These are phyloP conservation scores for Rousettus leschenaultii DNA, from an alignment of 2,113 vertebrate species.

Conservation along the genomic window DNA sequence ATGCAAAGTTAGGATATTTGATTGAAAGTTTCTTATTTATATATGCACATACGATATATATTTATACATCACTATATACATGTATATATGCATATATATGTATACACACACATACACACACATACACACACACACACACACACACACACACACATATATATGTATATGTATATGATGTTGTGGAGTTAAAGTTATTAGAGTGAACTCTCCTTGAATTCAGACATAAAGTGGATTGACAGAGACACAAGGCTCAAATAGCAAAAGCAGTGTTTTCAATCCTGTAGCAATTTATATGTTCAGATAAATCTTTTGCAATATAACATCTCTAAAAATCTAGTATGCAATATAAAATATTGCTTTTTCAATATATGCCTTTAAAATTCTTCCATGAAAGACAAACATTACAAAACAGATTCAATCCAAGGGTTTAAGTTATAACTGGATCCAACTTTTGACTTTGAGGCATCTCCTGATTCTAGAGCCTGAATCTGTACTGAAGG, in stretches of 20 bases:
- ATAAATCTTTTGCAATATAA: not conserved
- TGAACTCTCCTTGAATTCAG: not conserved
- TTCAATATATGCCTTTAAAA: not conserved
- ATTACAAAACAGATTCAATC: not conserved
- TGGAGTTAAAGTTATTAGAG: not conserved
- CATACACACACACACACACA: no score
- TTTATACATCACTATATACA: not conserved
- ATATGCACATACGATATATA: not conserved
- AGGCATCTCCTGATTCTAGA: not conserved
- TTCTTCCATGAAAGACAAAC: not conserved
- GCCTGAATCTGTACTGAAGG: not conserved
- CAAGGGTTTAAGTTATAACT: not conserved
- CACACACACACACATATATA: no score
- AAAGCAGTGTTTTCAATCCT: not conserved
- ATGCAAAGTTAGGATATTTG: not conserved
- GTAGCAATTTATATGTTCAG: not conserved
- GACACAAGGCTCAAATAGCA: not conserved
- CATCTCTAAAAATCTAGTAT: not conserved
- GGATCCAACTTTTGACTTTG: not conserved
- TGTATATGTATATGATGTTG: not conserved
- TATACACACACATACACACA: no score
- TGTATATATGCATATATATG: not conserved
- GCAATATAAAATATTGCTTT: not conserved
- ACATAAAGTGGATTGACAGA: not conserved
- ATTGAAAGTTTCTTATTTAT: not conserved